A percentile compares a stretch with the other conserved stretches of the same genome.
Evolutionary conservation across 2,113 vertebrate species (phyloP).

Genomic region (Lepidothrix coronata): DNA sequence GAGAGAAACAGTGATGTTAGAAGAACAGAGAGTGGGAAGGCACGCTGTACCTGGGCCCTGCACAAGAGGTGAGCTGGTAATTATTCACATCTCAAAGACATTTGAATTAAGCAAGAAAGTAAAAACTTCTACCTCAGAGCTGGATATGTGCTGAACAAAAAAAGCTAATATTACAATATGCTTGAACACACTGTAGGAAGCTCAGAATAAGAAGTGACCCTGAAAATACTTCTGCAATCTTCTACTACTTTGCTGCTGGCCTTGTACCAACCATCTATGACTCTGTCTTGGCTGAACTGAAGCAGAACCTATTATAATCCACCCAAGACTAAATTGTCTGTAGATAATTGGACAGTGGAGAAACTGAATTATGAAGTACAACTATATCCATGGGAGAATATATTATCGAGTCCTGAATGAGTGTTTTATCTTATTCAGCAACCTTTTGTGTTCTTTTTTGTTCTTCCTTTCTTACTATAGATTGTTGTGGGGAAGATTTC

Average conservation of each 20-base stretch:
- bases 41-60: background rate
- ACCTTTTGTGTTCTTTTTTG: background rate
- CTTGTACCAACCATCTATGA: background rate
- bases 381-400: background rate
- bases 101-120: background rate
- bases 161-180: background rate
- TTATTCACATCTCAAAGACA: background rate
- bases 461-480: background rate
- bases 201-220: background rate
- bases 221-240: slow-evolving; percentile 30
- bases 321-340: slow-evolving; percentile 33
- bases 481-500: background rate
- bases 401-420: background rate
- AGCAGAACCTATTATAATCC: slow-evolving; percentile 47
- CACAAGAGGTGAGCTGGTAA: background rate
- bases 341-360: slow-evolving; percentile 28
- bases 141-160: background rate
- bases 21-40: background rate
- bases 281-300: slow-evolving; percentile 24
- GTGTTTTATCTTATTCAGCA: background rate
- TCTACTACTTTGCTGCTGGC: slow-evolving; percentile 10
- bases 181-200: background rate
- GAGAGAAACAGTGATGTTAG: background rate
- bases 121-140: background rate
- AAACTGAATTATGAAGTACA: slow-evolving; percentile 31